Percentiles rank a stretch among this genome's conserved stretches.
Conservation (phyloP, 2,888 invertebrate genomes). For the Lasioglossum figueresi region DNA sequence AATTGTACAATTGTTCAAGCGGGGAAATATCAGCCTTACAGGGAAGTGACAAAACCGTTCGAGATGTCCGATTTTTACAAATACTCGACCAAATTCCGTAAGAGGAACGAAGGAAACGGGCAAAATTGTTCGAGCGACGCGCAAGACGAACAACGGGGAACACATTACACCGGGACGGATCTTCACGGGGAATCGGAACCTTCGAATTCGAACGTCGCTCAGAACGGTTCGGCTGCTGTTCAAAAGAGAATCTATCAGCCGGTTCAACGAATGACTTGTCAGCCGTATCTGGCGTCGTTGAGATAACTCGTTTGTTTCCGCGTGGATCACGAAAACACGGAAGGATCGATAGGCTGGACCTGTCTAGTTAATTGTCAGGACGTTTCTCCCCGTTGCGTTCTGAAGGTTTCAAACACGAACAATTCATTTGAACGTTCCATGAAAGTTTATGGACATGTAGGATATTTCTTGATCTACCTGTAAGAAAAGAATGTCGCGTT, state of each 20-base stretch:
- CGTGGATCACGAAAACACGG: constrained; percentile 1
- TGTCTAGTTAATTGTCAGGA: constrained; percentile 35
- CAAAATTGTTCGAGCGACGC: constrained; percentile 45
- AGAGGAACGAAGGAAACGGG: constrained; percentile 82
- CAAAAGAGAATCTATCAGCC: constrained; percentile 78
- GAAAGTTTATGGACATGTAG: background rate
- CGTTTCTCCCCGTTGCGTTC: constrained; percentile 4
- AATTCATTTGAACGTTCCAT: background rate
- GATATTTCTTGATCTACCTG: background rate
- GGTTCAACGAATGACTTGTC: constrained; percentile 78
- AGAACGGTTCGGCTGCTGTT: constrained; percentile 62
- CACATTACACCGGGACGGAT: constrained; percentile 46
- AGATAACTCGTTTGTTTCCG: constrained; percentile 64
- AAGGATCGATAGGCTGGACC: constrained; percentile 61
- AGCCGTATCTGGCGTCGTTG: constrained; percentile 73
- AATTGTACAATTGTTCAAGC: constrained; percentile 94
- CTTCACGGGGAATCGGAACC: constrained; percentile 41
- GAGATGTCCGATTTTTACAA: constrained; percentile 99
- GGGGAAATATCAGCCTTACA: constrained; percentile 95
- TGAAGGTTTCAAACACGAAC: constrained; percentile 6
- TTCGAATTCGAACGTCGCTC: constrained; percentile 25
- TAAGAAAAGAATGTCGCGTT: background rate
- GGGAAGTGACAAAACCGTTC: constrained; percentile 98
- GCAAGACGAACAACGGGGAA: constrained; percentile 52
- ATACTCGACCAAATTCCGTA: constrained; percentile 96